These are phyloP conservation scores for Sebastes schlegelii DNA, from an alignment of 2,113 vertebrate genomes.

Conservation along the genomic window DNA sequence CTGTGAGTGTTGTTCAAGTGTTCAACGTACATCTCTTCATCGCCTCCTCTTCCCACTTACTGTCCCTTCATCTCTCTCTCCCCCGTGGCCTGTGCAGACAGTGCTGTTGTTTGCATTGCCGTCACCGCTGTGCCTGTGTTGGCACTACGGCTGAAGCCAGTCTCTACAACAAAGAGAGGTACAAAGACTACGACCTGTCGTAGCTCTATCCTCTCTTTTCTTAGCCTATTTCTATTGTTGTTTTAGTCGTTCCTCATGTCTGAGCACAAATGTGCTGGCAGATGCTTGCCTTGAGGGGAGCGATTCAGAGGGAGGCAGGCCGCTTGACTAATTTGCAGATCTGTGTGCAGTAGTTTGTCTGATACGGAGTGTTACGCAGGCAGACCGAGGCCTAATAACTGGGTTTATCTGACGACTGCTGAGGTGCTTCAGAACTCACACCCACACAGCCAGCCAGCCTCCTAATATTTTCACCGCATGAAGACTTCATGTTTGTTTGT, in stretches of 20 bases:
- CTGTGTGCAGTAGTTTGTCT: conserved; percentile 27
- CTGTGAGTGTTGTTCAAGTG: conserved; percentile 16
- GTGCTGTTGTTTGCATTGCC: conserved; percentile 44
- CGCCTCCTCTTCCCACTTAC: conserved; percentile 8
- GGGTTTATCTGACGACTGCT: conserved; percentile 18
- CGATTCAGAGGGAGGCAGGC: neutral
- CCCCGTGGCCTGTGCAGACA: conserved; percentile 18
- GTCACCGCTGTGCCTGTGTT: conserved; percentile 25
- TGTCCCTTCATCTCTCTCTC: neutral
- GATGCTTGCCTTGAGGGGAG: conserved; percentile 54
- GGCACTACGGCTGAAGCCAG: neutral
- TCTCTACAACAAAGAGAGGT: neutral
- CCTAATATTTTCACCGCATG: neutral
- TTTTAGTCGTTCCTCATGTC: conserved; percentile 13
- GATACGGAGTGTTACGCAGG: conserved; percentile 5
- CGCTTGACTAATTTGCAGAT: conserved; percentile 38
- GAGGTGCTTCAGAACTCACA: conserved; percentile 11
- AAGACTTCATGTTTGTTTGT: neutral
- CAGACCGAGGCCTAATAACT: conserved; percentile 36
- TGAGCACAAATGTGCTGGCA: conserved; percentile 46
- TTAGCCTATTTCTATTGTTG: conserved; percentile 12
- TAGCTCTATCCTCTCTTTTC: neutral
- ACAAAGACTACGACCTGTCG: conserved; percentile 8
- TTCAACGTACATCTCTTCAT: conserved; percentile 19
- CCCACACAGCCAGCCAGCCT: neutral